phyloP scores from a whole-genome alignment of 2,797 vertebrate species.

The Gila robusta region DNA sequence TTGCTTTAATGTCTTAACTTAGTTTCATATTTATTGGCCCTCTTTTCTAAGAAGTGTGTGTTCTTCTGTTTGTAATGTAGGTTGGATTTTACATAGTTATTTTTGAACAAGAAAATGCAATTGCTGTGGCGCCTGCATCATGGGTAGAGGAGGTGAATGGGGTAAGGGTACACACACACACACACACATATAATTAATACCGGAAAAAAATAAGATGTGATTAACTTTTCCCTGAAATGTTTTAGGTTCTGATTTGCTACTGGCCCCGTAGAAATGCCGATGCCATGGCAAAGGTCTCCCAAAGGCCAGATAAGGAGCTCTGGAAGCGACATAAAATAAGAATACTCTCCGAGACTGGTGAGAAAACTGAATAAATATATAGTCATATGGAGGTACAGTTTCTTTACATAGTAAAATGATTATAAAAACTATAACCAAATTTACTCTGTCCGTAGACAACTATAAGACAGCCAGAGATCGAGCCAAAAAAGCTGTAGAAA shows the following conservation, averaged over 20 bases:
- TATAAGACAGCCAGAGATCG: too few relatives aligned
- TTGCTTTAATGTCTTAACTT: conserved; percentile 22
- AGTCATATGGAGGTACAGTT: conserved; percentile 3
- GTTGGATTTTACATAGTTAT: conserved; percentile 10
- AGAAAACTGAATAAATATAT: conserved; percentile 17
- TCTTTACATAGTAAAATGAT: too few relatives aligned
- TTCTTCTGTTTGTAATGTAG: neutral
- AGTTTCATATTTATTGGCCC: neutral
- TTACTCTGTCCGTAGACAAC: too few relatives aligned
- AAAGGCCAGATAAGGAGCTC: conserved; percentile 2
- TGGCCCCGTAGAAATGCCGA: neutral
- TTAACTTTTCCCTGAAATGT: neutral
- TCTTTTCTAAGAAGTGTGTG: conserved; percentile 4
- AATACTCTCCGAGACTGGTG: conserved; percentile 2
- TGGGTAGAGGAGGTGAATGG: neutral
- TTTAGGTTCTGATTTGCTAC: conserved; percentile 18
- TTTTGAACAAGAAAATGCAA: neutral
- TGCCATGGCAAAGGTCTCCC: neutral
- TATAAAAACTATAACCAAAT: too few relatives aligned
- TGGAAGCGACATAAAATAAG: neutral
- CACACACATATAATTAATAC: too few relatives aligned
- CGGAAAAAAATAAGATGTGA: too few relatives aligned
- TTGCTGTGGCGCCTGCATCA: conserved; percentile 7
- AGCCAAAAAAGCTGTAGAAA: neutral
- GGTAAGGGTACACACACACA: too few relatives aligned